phyloP scores from a whole-genome alignment of 92 coral and sea anemone species.

The Meandrina meandrites region DNA sequence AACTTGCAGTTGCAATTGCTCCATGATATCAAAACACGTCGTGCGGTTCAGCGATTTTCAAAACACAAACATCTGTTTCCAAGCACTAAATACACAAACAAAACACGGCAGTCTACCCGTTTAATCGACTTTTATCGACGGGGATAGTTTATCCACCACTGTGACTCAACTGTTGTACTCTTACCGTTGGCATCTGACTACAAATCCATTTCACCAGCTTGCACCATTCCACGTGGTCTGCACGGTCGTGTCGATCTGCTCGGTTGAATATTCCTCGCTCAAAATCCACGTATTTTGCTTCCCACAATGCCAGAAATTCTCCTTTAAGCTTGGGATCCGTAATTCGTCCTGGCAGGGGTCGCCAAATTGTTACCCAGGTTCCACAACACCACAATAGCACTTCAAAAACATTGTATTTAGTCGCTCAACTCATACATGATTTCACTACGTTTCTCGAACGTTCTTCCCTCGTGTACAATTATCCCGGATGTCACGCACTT shows the following conservation, averaged over 20 bases:
- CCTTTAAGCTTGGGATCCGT: conserved; percentile 9
- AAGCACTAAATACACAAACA: not conserved
- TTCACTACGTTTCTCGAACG: not conserved
- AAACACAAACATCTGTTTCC: conserved; percentile 2
- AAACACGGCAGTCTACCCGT: conserved; percentile 9
- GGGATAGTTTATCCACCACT: not conserved
- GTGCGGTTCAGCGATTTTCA: not conserved
- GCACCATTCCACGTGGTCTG: conserved; percentile 6
- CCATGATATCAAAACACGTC: conserved; percentile 7
- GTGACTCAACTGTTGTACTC: conserved; percentile 7
- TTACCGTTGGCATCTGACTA: conserved; percentile 33
- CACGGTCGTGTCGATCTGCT: not conserved
- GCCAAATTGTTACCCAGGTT: conserved; percentile 29
- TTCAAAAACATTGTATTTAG: conserved; percentile 4
- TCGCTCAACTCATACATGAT: not conserved
- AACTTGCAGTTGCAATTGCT: conserved; percentile 20
- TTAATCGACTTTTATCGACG: not conserved
- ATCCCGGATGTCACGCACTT: conserved; percentile 21
- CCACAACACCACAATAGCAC: conserved; percentile 1
- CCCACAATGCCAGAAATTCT: not conserved
- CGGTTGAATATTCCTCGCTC: conserved; percentile 9
- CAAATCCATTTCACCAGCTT: not conserved
- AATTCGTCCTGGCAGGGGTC: conserved; percentile 33
- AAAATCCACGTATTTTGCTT: conserved; percentile 16
- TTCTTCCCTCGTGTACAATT: not conserved